A percentile compares a stretch with the other conserved stretches of the same genome.
Conservation (phyloP, 1,140 invertebrate genomes). For the Macrostomum lignano region DNA sequence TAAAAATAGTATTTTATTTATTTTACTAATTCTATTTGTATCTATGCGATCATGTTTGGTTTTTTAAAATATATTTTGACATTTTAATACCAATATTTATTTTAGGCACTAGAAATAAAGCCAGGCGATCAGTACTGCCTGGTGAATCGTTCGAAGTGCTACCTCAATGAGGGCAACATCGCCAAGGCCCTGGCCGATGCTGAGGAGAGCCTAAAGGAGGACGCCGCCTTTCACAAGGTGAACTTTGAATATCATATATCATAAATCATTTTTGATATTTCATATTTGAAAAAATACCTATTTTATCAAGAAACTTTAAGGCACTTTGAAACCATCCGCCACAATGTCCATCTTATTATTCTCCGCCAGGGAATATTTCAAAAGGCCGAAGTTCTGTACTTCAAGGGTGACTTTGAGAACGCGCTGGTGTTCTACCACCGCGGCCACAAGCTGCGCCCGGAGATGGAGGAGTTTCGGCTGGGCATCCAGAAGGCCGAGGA, state of each 20-base stretch:
- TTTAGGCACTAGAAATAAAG: slow-evolving; percentile 53
- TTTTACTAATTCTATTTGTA: not conserved
- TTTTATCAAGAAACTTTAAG: too few species aligned
- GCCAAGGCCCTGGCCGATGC: slow-evolving; percentile 51
- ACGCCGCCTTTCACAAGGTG: slow-evolving; percentile 43
- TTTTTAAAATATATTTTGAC: slow-evolving; percentile 6
- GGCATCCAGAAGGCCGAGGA: slow-evolving; percentile 71
- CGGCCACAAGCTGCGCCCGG: slow-evolving; percentile 49
- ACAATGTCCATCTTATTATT: too few species aligned
- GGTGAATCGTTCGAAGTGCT: slow-evolving; percentile 57
- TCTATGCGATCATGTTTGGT: not conserved
- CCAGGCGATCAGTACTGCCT: slow-evolving; percentile 51
- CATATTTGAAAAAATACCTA: not conserved
- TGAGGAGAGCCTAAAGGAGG: slow-evolving; percentile 42
- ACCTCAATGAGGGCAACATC: slow-evolving; percentile 54
- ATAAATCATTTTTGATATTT: too few species aligned
- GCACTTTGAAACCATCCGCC: too few species aligned
- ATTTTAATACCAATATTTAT: slow-evolving; percentile 7
- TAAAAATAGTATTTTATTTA: slow-evolving; percentile 2
- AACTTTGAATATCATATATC: not conserved
- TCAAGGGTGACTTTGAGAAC: slow-evolving; percentile 64
- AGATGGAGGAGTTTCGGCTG: slow-evolving; percentile 51
- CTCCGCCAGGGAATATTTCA: slow-evolving; percentile 41
- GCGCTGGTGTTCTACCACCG: slow-evolving; percentile 65
- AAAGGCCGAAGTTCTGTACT: slow-evolving; percentile 69